These are phyloP conservation scores for Stenolophus ochropezus DNA, from an alignment of 2,888 invertebrate genomes.

Conservation along the genomic window DNA sequence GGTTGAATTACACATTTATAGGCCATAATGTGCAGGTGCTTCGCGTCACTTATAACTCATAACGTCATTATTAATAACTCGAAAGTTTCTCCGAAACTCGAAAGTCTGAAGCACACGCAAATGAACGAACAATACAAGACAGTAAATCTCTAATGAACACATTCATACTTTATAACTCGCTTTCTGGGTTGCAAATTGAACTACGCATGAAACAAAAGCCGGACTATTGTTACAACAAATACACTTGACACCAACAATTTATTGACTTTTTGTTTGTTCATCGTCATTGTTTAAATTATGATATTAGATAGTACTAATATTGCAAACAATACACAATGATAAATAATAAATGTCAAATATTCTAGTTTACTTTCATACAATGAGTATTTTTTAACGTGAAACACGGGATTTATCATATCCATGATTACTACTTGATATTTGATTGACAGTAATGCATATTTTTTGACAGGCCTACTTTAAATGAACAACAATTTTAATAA, in stretches of 20 bases:
- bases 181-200: not conserved
- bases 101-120: not conserved
- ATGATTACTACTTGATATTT: no score
- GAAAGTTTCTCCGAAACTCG: constrained; percentile 12
- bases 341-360: no score
- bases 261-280: not conserved
- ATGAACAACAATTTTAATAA: no score
- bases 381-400: no score
- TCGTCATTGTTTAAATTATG: not conserved
- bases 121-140: not conserved
- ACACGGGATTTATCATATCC: no score
- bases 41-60: not conserved
- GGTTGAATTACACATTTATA: constrained; percentile 23
- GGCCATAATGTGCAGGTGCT: constrained; percentile 9
- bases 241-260: not conserved
- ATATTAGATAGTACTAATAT: not conserved
- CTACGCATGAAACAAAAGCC: not conserved
- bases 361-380: no score
- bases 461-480: no score
- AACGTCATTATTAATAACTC: constrained; percentile 1
- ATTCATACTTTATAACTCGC: not conserved
- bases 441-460: no score
- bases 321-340: not conserved
- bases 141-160: not conserved
- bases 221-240: not conserved